phyloP scores from a whole-genome alignment of 2,888 invertebrate genomes.

The Lasioglossum zephyrum region DNA sequence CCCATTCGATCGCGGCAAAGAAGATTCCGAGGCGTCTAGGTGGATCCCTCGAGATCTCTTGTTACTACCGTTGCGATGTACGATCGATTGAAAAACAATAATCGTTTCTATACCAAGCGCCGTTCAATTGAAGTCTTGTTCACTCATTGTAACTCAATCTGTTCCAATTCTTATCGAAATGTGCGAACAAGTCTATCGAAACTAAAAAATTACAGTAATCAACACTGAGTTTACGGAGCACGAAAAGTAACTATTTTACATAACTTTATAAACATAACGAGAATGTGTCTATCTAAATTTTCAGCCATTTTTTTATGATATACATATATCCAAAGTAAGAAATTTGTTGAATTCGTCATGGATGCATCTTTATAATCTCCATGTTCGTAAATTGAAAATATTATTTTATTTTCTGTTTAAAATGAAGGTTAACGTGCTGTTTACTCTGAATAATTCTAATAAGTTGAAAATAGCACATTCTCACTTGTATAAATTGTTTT shows the following conservation, averaged over 20 bases:
- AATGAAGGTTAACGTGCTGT: not conserved
- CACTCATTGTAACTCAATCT: not conserved
- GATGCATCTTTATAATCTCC: too few relatives aligned
- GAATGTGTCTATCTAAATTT: too few relatives aligned
- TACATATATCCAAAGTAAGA: too few relatives aligned
- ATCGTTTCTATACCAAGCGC: conserved; percentile 12
- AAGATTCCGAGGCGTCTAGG: conserved; percentile 46
- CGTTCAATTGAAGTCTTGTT: conserved; percentile 28
- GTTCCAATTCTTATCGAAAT: not conserved
- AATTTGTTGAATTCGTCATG: too few relatives aligned
- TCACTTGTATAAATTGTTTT: not conserved
- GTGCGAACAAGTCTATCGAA: not conserved
- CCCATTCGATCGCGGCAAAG: conserved; percentile 61
- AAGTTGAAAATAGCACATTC: too few relatives aligned
- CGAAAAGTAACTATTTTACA: too few relatives aligned
- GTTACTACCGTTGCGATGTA: conserved; percentile 18
- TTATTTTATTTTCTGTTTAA: too few relatives aligned
- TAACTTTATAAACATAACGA: too few relatives aligned
- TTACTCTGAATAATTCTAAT: not conserved
- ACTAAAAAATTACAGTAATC: not conserved
- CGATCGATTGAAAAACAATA: conserved; percentile 24
- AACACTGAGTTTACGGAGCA: not conserved
- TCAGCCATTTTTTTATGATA: too few relatives aligned
- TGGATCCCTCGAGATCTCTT: conserved; percentile 28
- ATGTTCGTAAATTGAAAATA: too few relatives aligned